Conservation (phyloP, 2,888 invertebrate genomes). For the Cataglyphis cursor region DNA sequence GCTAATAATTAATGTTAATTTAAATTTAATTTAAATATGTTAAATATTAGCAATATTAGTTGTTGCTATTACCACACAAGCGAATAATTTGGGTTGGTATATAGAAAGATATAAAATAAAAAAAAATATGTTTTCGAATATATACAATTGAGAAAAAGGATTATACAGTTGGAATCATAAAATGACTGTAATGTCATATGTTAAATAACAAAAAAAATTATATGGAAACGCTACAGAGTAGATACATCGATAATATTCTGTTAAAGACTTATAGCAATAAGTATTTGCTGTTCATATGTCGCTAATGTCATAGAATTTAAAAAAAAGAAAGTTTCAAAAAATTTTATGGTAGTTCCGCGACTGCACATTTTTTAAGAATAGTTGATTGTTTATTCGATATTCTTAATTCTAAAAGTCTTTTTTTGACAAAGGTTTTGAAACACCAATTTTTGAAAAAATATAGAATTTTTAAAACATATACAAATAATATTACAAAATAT, state of each 20-base stretch:
- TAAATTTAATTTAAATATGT: background rate
- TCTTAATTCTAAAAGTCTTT: background rate
- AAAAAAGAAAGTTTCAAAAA: background rate
- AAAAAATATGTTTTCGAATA: too few relatives aligned
- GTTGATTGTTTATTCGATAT: slow-evolving; percentile 5
- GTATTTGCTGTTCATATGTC: slow-evolving; percentile 19
- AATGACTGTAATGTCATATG: too few relatives aligned
- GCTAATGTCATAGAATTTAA: background rate
- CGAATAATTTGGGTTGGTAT: too few relatives aligned
- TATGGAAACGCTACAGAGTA: too few relatives aligned
- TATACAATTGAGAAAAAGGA: too few relatives aligned
- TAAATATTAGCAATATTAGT: background rate
- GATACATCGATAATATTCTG: too few relatives aligned
- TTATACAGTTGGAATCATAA: too few relatives aligned
- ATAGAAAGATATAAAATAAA: too few relatives aligned
- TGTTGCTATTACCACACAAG: too few relatives aligned
- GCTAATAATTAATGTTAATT: background rate
- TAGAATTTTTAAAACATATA: background rate
- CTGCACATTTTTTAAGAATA: background rate
- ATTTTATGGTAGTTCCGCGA: background rate
- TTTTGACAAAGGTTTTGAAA: slow-evolving; percentile 3
- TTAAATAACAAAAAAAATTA: too few relatives aligned
- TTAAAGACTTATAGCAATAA: too few relatives aligned
- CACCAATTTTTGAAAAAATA: background rate
- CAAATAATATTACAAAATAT: background rate